A percentile compares a stretch with the other conserved stretches of the same genome.
These are phyloP conservation scores for Lepidurus apus DNA, from an alignment of 1,140 invertebrate species.

Conservation along the genomic window DNA sequence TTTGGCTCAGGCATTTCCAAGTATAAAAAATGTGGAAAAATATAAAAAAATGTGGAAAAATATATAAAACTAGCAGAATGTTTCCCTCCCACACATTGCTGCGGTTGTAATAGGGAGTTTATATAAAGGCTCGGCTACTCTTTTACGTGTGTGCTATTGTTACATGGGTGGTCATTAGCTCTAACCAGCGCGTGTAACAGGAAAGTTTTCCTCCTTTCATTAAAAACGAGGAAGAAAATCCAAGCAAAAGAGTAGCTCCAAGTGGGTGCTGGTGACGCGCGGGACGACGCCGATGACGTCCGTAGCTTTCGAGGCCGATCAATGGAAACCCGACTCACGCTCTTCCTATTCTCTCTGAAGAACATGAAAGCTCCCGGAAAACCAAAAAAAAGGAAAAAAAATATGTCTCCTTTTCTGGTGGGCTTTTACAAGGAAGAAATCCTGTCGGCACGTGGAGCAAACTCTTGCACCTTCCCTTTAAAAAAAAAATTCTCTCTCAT, in stretches of 20 bases:
- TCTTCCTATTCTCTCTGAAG: neutral
- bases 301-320: slow-evolving; percentile 3
- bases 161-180: neutral
- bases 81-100: too few species aligned
- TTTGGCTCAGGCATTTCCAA: too few species aligned
- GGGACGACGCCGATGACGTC: slow-evolving; percentile 17
- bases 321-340: slow-evolving; percentile 17
- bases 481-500: neutral
- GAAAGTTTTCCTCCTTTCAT: neutral
- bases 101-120: too few species aligned
- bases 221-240: neutral
- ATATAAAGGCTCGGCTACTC: too few species aligned
- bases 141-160: too few species aligned
- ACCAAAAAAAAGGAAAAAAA: neutral
- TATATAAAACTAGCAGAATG: too few species aligned
- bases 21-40: too few species aligned
- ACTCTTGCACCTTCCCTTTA: neutral
- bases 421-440: neutral
- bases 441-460: neutral
- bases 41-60: too few species aligned
- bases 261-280: slow-evolving; percentile 7
- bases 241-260: neutral
- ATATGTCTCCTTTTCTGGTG: neutral
- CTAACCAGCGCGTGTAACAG: slow-evolving; percentile 10
- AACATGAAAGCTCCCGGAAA: neutral